Base-by-base conservation (phyloP, 1,140 invertebrate species). In the Platyscapa corneri region DNA sequence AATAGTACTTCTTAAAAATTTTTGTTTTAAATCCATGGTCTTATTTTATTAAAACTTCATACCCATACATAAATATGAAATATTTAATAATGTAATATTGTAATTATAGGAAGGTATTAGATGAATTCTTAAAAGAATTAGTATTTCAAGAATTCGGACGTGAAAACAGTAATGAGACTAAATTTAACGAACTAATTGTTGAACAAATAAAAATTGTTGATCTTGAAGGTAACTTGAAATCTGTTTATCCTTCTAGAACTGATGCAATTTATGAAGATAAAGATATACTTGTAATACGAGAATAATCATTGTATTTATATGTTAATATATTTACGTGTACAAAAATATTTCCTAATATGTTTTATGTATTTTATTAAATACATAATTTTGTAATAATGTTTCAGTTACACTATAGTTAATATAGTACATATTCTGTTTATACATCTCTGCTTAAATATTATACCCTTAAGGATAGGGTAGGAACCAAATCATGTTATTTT, bases 191-290 rank as follows among this genome's bases (percentile, higher is more conserved):
- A 86, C 90, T 96, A 37, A 84, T 92, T 23, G 92, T 96, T 20
- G 94, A 96, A 88, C 96, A 97, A 94, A 94, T 97, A 0, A 96
- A 95, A 92, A 93, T 96, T 37, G 94, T 96, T 18, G 96, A 97
- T 90, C 88, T 92, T 2, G 95, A 96, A 83, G 96, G 95, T 14
- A 95, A 95, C 83, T 90, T 97, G 87, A 96, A 95, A 90, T 94
- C 94, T 32, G 94, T 97, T 7, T 97, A 97, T 93, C 97, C 97
- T n/a, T 96, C 96, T 0, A 94, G 96, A 88, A 94, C 94, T 16
- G 97, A 97, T 92, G 93, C 97, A 39, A 90, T 92, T 32, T 95
- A 94, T 87, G 94, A 94, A 67, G 92, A 91, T 64, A 88, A 89
- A 65, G 87, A 89, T 60, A 91, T 93, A 72, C 90, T 93, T 53